Percentiles rank a stretch among this genome's conserved stretches.
Conservation (phyloP, 2,888 invertebrate species). For the Formica aserva region DNA sequence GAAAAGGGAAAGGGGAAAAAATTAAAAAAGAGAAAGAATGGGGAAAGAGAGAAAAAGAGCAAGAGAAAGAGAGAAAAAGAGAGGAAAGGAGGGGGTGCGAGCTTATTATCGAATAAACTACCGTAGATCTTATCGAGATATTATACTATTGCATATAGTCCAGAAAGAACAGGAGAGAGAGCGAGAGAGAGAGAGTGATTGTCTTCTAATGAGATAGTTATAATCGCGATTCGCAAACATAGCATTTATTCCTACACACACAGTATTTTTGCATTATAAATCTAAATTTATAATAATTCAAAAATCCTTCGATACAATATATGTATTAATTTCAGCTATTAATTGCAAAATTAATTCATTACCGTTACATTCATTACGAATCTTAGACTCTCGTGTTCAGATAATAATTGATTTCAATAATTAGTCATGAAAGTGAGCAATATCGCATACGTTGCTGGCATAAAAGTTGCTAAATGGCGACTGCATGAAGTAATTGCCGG, state of each 20-base stretch:
- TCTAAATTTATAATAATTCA: not conserved
- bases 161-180: not conserved
- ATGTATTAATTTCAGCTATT: not conserved
- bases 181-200: conserved; percentile 20
- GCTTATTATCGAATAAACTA: conserved; percentile 34
- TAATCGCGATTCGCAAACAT: not conserved
- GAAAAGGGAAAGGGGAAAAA: not conserved
- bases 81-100: not conserved
- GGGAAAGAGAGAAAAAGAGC: not conserved
- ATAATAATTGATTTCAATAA: conserved; percentile 12
- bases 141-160: not conserved
- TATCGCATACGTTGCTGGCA: not conserved
- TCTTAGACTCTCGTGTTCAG: not conserved
- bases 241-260: not conserved
- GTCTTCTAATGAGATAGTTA: conserved; percentile 40
- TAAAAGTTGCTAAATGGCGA: not conserved
- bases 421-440: not conserved
- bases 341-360: conserved; percentile 1
- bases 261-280: not conserved
- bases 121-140: conserved; percentile 25
- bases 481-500: not conserved
- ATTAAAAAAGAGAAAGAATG: not conserved
- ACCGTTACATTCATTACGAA: not conserved
- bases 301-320: not conserved
- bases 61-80: not conserved